Percentiles rank a stretch among this genome's conserved stretches.
Evolutionary conservation across 2,113 vertebrate species (phyloP).

Genomic region (Guaruba guarouba): DNA sequence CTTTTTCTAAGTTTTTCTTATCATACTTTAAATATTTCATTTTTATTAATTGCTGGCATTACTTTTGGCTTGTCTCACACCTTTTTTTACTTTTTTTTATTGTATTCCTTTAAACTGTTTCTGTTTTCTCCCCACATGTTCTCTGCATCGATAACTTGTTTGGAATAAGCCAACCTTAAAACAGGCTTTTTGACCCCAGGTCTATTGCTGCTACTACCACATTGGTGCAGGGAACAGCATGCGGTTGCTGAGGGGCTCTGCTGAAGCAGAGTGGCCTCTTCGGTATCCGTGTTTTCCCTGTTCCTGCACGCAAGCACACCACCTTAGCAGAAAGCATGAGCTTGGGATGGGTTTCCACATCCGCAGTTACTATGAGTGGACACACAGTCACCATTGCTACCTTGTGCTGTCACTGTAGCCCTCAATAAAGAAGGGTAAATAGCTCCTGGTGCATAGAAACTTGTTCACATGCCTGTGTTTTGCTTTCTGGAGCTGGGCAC

Average conservation of each 20-base stretch:
- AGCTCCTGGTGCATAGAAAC: background rate
- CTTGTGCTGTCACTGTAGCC: background rate
- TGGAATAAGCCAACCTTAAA: background rate
- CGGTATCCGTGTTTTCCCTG: background rate
- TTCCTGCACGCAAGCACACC: rapidly evolving
- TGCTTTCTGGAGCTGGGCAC: background rate
- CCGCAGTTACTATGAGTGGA: rapidly evolving
- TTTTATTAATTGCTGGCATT: conserved; percentile 5
- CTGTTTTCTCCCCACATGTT: background rate
- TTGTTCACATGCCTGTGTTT: background rate
- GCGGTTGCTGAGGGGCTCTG: rapidly evolving
- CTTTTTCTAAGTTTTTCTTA: conserved; percentile 26
- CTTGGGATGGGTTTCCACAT: background rate
- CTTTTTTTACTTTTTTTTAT: background rate
- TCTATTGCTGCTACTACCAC: background rate
- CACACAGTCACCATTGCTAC: rapidly evolving
- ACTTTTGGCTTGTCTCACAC: background rate
- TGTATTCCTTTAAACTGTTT: background rate
- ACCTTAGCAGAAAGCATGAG: rapidly evolving
- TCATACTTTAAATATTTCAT: background rate
- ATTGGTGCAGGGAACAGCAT: rapidly evolving
- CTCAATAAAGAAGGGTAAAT: background rate
- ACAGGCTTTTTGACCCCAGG: background rate
- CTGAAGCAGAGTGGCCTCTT: background rate
- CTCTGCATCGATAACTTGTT: background rate